Base-by-base conservation (phyloP, 2,888 invertebrate species). In the Eustalomyia histrio region DNA sequence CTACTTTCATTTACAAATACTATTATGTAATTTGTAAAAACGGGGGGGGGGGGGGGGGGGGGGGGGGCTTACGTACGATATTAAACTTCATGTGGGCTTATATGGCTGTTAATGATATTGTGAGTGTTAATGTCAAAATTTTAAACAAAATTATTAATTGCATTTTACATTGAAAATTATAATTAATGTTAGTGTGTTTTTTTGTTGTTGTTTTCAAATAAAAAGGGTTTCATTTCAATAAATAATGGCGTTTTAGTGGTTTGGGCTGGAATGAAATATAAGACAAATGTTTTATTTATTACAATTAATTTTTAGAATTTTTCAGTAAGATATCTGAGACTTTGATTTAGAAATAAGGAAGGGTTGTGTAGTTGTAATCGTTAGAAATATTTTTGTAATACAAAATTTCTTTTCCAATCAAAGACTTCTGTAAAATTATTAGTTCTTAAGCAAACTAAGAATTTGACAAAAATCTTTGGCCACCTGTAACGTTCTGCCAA, bases 41-140 rank as follows among this genome's bases (percentile, higher is more conserved):
- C n/a, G n/a, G n/a, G n/a, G n/a, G n/a, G 43, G 14, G n/a, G 6
- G n/a, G 43, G 14, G n/a, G 6, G n/a, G 43, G 14, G n/a, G 6
- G n/a, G n/a, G n/a, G 43, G 14, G n/a, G 6, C 39, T 50, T 71
- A 35, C 24, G 16, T 63, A 50, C 24, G 1, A 17, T 72, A 12
- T 78, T 47, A 24, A 52, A 63, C 21, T 35, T 33, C 17, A 79
- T 71, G 75, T 75, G 71, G 75, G 78, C 35, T 57, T 3, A 33
- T 35, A 35, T 75, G 55, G 18, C 52, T 75, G 69, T 74, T 79
- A 75, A 60, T 75, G 60, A 60, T 68, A 75, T 80, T 80, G 75
- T 75, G 71, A 80, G 67, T 80, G 80, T 75, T 80, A 75, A 80
- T 80, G 80, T 75, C 80, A 80, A 71, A 61, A 55, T 39, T 61